A percentile compares a stretch with the other conserved stretches of the same genome.
Conservation (phyloP, 2,888 invertebrate genomes). For the Cephus rjabovi region DNA sequence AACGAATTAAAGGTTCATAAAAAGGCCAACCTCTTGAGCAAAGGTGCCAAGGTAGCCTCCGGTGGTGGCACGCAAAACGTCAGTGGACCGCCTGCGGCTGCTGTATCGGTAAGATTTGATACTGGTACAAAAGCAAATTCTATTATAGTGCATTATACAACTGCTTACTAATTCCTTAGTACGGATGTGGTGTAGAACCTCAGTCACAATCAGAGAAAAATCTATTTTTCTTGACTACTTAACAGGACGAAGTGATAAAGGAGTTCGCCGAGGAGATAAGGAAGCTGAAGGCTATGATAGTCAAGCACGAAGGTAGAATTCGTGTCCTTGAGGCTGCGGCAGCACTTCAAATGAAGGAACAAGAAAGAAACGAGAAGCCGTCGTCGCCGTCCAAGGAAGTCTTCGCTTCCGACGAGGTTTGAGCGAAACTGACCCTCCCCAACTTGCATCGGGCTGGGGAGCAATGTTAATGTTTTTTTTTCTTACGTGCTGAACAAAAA, state of each 20-base stretch:
- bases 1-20: constrained; percentile 80
- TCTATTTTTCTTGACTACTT: constrained; percentile 16
- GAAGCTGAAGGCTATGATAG: constrained; percentile 92
- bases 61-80: not conserved
- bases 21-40: constrained; percentile 85
- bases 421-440: constrained; percentile 34
- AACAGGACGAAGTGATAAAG: constrained; percentile 80
- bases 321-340: constrained; percentile 80
- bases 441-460: constrained; percentile 13
- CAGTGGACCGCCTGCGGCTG: constrained; percentile 30
- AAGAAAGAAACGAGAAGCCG: constrained; percentile 60
- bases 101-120: constrained; percentile 47
- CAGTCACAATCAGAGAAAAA: not conserved
- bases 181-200: not conserved
- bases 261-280: constrained; percentile 91
- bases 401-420: constrained; percentile 63
- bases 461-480: constrained; percentile 1
- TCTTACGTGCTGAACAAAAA: constrained; percentile 19
- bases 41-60: constrained; percentile 67
- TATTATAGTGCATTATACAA: not conserved
- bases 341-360: constrained; percentile 64
- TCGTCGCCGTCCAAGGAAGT: constrained; percentile 55
- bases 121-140: not conserved
- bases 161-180: not conserved
- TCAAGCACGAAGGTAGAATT: constrained; percentile 92